Percentiles rank a stretch among this genome's conserved stretches.
These are phyloP conservation scores for Prenolepis imparis DNA, from an alignment of 2,888 invertebrate genomes.

Conservation along the genomic window DNA sequence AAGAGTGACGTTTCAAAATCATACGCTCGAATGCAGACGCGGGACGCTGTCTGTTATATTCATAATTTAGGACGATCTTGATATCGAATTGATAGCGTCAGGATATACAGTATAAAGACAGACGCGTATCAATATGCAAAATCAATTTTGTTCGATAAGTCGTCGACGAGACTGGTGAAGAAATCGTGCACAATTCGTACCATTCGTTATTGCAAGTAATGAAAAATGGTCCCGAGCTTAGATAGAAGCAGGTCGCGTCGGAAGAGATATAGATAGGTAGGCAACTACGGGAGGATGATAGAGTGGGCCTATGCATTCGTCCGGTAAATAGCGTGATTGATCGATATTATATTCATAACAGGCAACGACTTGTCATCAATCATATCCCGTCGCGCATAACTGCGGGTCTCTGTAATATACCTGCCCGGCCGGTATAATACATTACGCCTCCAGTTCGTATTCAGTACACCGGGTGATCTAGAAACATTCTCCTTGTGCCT, in stretches of 20 bases:
- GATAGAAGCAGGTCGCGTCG: constrained; percentile 75
- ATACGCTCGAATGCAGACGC: neutral
- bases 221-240: constrained; percentile 74
- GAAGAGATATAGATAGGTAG: constrained; percentile 75
- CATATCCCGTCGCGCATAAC: constrained; percentile 78
- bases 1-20: constrained; percentile 8
- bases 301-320: constrained; percentile 84
- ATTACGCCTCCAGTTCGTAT: constrained; percentile 79
- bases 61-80: constrained; percentile 43
- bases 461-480: constrained; percentile 78
- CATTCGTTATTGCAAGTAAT: constrained; percentile 67
- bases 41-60: constrained; percentile 4
- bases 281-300: constrained; percentile 81
- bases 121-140: constrained; percentile 24
- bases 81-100: neutral
- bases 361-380: constrained; percentile 85
- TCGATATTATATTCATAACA: constrained; percentile 86
- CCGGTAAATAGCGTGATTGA: constrained; percentile 85
- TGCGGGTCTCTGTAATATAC: constrained; percentile 80
- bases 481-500: constrained; percentile 68
- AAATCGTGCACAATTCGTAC: constrained; percentile 54
- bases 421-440: constrained; percentile 80
- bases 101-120: neutral
- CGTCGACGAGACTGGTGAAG: constrained; percentile 49
- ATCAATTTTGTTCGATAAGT: constrained; percentile 38